Evolutionary conservation across 1,140 invertebrate species (phyloP), one percentile per base, ranked within the genome.

Genomic region (Trinorchestia longiramus): DNA sequence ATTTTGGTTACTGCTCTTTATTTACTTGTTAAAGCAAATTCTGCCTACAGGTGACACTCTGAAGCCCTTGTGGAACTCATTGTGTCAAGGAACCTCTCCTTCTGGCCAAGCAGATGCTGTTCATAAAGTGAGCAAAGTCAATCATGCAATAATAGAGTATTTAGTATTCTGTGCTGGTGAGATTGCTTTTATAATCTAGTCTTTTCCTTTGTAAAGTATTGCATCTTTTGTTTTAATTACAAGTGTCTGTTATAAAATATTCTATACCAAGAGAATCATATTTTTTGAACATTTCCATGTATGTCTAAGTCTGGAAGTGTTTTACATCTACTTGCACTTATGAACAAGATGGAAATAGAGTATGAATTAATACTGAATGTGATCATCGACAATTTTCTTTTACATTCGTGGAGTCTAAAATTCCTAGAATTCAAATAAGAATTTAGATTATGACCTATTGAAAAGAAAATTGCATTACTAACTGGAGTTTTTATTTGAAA

Each of bases 71-170:
- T 94, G 44, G 43, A 47, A 43, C 41, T 42, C 43, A 6, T 40
- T 94, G 43, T 45, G 92, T 40, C 43, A 94, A 40, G 43, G 43
- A 43, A 45, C 92, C 11, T 43, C 92, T 1, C 92, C 92, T 36
- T 94, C 92, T 94, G 3, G 40, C 0, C 92, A 94, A 43, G 92
- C 92, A 43, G 92, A 94, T 45, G 92, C 92, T 94, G 92, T 94
- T 40, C 42, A 90, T 43, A 4, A 90, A 90, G 88, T 90, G 88
- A 90, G 88, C 41, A 41, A 90, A 90, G 15, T 42, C 40, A 8
- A 4, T 90, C 43, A 42, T 42, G 15, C 88, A 1, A 11, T 42
- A 90, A 42, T 90, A 15, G 15, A 42, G 11, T 8, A 4, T 4
- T 19, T 53, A 19, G 6, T 36, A 90, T 42, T 90, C 43, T 42